Percentiles rank a stretch among this genome's conserved stretches.
Evolutionary conservation across 2,113 vertebrate species (phyloP).

Genomic region (Pogonocichla stellata): DNA sequence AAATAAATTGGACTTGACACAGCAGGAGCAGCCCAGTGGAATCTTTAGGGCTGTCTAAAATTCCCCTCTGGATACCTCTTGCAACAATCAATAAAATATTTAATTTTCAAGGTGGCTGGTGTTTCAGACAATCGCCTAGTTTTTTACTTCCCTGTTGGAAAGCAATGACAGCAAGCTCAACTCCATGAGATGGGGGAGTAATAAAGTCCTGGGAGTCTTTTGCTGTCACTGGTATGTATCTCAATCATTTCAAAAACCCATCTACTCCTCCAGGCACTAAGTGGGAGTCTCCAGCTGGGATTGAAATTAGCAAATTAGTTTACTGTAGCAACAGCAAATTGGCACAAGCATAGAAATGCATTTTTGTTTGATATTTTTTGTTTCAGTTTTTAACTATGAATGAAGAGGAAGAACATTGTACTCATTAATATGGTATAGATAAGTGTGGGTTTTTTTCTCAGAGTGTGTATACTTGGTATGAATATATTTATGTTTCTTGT

Average conservation of each 20-base stretch:
- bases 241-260: background rate
- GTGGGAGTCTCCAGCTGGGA: background rate
- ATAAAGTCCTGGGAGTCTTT: background rate
- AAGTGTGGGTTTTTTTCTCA: background rate
- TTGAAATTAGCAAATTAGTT: slow-evolving; percentile 10
- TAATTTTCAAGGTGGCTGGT: background rate
- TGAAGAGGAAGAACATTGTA: background rate
- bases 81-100: background rate
- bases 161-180: background rate
- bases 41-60: background rate
- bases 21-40: background rate
- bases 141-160: background rate
- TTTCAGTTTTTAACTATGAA: background rate
- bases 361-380: background rate
- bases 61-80: background rate
- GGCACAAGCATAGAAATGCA: background rate
- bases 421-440: background rate
- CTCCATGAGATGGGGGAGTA: background rate
- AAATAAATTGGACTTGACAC: background rate
- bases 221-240: background rate
- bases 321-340: background rate
- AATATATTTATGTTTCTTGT: background rate
- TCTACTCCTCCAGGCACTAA: background rate
- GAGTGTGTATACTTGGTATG: background rate
- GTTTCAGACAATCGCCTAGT: background rate